Base-by-base conservation (phyloP, 2,888 invertebrate species). In the Trichacis sp. region DNA sequence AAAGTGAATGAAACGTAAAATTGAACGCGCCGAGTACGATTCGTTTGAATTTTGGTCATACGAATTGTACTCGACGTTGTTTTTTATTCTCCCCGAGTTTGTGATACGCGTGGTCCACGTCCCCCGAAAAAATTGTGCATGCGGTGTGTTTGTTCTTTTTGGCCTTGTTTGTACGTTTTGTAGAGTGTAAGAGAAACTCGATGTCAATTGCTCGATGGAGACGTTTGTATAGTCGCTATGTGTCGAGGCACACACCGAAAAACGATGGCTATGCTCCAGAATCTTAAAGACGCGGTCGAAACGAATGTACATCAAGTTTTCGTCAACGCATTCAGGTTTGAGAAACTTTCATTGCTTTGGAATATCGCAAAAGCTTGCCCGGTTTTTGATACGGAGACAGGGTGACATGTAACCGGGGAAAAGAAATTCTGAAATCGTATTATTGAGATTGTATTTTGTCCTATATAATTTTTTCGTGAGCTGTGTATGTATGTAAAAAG, bases 111-210 rank as follows among this genome's bases (percentile, higher is more conserved):
- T n/a, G 64, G 47, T 61, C 51, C 51, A 61, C 36, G 46, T 55
- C 46, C 29, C 4, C 24, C 36, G 47, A 53, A 69, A n/a, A 69
- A 68, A 71, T 74, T 69, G 66, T 73, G 76, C 75, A 76, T 74
- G 78, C 66, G 68, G 68, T 74, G 68, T 72, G 72, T 69, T 64
- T 63, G 69, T 65, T 64, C 64, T 68, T 55, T 56, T 60, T 55
- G 52, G 49, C 53, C 19, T 56, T 57, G 56, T 66, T 55, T 64
- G 66, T 68, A 56, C 57, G 66, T 64, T 61, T 67, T 65, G 62
- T 65, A 52, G 67, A 55, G 61, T 61, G 64, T 42, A 53, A 67
- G 67, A 66, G 69, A 60, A 67, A 64, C 59, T 54, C 53, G 68
- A 60, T 60, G 62, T 62, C 53, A 49, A 53, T 48, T 54, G 38